Base-by-base conservation (phyloP, 1,140 invertebrate genomes). In the Tetramorium parvispinum region DNA sequence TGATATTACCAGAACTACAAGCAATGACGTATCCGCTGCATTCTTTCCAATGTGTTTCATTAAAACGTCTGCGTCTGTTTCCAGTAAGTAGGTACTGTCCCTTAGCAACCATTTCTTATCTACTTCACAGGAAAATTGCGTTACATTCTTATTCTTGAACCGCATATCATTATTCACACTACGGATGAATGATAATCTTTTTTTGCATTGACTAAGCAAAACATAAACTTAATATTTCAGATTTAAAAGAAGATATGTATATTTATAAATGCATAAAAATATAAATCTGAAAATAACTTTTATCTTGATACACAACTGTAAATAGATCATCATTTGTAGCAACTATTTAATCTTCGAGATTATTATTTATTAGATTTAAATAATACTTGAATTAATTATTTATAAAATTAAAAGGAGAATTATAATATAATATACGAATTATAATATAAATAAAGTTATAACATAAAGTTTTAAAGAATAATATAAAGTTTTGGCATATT, bases 1-100 rank as follows among this genome's bases (percentile, higher is more conserved):
- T n/a, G 13, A 59, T 49, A 59, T 32, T 83, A 59, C 4, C 11
- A 8, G 7, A 61, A 37, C 6, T 59, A 18, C 18, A 46, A 40
- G 53, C 79, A 83, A 73, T 83, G 40, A 59, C 43, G 68, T 61
- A 73, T 61, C n/a, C 43, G 7, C 24, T 21, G 3, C 1, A 61
- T 37, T 10, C 13, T 59, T 21, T 7, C 11, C 5, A 11, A 13
- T 21, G 40, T 21, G 21, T 18, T 68, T 79, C 61, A 18, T 55
- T 55, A 55, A 43, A 37, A 40, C 5, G 18, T 46, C 11, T 79
- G 4, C 43, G 27, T 78, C 18, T 37, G 16, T 68, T 81, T 70
- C 32, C 21, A 13, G 3, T 40, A 81, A 24, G 8, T n/a, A 53
- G 7, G n/a, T 51, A 65, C 3, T 40, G n/a, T 37, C 40, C 21